A percentile compares a stretch with the other conserved stretches of the same genome.
Evolutionary conservation across 2,888 invertebrate species (phyloP).

Genomic region (Thecocarcelia acutangulata): DNA sequence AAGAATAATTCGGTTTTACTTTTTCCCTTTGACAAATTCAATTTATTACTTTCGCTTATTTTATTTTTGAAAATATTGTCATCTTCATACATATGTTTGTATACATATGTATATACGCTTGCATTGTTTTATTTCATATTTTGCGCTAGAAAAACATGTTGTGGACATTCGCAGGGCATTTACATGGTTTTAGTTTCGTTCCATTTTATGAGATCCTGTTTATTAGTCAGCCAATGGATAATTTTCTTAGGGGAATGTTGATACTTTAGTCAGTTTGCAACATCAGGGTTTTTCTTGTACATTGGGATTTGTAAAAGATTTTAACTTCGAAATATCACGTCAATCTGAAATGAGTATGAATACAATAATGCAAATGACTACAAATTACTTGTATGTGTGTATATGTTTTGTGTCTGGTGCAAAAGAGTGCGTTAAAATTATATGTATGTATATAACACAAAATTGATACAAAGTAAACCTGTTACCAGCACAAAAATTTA

Average conservation of each 20-base stretch:
- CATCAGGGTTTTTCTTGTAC: slow-evolving; percentile 12
- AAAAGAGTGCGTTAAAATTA: not conserved
- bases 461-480: slow-evolving; percentile 15
- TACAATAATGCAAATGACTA: slow-evolving; percentile 28
- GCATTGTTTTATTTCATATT: too few species aligned
- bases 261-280: too few species aligned
- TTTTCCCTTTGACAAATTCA: not conserved
- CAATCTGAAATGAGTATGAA: slow-evolving; percentile 27
- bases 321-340: slow-evolving; percentile 38
- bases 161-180: too few species aligned
- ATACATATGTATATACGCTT: too few species aligned
- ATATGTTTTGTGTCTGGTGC: not conserved
- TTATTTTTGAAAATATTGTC: too few species aligned
- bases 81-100: too few species aligned
- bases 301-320: not conserved
- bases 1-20: slow-evolving; percentile 34
- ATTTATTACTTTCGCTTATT: not conserved
- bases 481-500: slow-evolving; percentile 21
- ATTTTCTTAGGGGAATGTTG: too few species aligned
- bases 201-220: not conserved
- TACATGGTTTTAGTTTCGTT: too few species aligned
- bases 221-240: slow-evolving; percentile 31
- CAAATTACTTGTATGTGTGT: slow-evolving; percentile 2
- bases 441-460: slow-evolving; percentile 27
- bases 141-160: too few species aligned